These are phyloP conservation scores for Drosophila novamexicana DNA, from an alignment of 1,140 invertebrate species.

Conservation along the genomic window DNA sequence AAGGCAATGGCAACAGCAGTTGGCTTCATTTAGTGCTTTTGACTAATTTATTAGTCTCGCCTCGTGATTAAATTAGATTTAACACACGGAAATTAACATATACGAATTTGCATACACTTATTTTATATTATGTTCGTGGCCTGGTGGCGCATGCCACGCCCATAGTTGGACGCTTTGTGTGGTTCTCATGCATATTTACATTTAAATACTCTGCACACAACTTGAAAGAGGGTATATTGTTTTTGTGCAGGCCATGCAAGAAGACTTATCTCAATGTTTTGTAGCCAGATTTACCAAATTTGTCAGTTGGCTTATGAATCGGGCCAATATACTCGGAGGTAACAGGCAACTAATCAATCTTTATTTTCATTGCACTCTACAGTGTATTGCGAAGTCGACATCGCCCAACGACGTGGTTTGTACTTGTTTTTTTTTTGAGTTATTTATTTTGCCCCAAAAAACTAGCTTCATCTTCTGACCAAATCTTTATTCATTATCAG, in stretches of 20 bases:
- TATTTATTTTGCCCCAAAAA: background rate
- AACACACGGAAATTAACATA: conserved; percentile 25
- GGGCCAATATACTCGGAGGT: too few relatives aligned
- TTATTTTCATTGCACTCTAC: background rate
- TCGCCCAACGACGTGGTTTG: background rate
- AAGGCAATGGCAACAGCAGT: background rate
- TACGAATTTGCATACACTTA: conserved; percentile 17
- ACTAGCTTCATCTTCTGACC: too few relatives aligned
- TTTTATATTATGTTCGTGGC: background rate
- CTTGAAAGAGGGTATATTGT: too few relatives aligned
- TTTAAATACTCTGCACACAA: too few relatives aligned
- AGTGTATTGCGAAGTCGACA: background rate
- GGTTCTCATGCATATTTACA: background rate
- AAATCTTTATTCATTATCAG: too few relatives aligned
- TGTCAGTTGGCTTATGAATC: too few relatives aligned
- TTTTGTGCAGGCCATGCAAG: too few relatives aligned
- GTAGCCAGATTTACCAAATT: too few relatives aligned
- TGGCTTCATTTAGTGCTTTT: conserved; percentile 9
- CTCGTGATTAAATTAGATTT: conserved; percentile 28
- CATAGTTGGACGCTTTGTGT: background rate
- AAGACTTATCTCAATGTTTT: too few relatives aligned
- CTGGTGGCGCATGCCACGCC: conserved; percentile 7
- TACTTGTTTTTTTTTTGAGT: background rate
- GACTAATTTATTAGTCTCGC: conserved; percentile 44
- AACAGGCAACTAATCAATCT: too few relatives aligned